These are phyloP conservation scores for Pipistrellus pygmaeus DNA, from an alignment of 2,797 vertebrate species.

Conservation along the genomic window DNA sequence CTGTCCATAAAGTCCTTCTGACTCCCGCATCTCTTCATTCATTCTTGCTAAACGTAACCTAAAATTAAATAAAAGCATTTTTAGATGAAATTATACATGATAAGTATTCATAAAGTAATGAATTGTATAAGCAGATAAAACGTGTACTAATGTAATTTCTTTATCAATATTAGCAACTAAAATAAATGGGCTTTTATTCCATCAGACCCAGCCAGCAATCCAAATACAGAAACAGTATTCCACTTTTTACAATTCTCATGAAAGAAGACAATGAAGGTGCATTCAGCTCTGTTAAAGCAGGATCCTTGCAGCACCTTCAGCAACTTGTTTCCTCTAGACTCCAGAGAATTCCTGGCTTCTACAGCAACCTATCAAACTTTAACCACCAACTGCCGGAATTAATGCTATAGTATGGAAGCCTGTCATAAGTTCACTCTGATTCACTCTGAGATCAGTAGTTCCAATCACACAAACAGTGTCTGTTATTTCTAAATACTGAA, in stretches of 20 bases:
- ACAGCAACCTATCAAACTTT: not conserved
- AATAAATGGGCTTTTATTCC: constrained; percentile 2
- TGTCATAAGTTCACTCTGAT: not conserved
- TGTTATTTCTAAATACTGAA: not conserved
- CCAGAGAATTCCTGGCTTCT: not conserved
- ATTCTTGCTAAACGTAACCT: constrained; percentile 98
- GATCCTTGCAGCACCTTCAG: not conserved
- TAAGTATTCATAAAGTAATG: not conserved
- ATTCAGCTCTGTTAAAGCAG: not conserved
- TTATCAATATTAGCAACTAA: not conserved
- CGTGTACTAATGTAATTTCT: not conserved
- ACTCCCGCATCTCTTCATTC: constrained; percentile 99
- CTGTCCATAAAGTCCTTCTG: constrained; percentile 97
- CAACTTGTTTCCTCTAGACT: not conserved
- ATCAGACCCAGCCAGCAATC: not conserved
- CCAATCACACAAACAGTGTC: not conserved
- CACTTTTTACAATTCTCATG: not conserved
- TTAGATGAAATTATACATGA: constrained; percentile 4
- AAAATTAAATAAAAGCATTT: constrained; percentile 50
- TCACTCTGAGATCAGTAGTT: not conserved
- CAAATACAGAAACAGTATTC: not conserved
- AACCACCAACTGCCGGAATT: not conserved
- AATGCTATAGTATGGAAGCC: not conserved
- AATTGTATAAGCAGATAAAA: not conserved
- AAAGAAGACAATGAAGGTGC: not conserved